phyloP scores from a whole-genome alignment of 2,797 vertebrate species.

The Acanthiza pusilla region DNA sequence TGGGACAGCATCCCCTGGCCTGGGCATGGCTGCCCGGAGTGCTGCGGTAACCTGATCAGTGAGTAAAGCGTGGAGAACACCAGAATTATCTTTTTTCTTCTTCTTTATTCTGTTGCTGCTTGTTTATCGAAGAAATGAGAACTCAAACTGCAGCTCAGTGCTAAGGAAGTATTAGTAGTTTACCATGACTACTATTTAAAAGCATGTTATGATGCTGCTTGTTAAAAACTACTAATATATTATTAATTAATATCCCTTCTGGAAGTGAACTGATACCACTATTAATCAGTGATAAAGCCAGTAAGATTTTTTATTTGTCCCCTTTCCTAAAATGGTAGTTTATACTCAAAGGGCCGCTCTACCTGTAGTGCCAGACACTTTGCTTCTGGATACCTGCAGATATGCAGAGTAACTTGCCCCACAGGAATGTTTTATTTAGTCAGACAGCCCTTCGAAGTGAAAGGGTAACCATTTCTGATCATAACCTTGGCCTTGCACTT shows the following conservation, averaged over 20 bases:
- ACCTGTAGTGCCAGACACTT: not conserved
- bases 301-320: not conserved
- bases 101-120: slow-evolving; percentile 30
- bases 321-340: not conserved
- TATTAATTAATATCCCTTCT: slow-evolving; percentile 57
- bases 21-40: not conserved
- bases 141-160: slow-evolving; percentile 55
- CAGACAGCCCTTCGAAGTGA: slow-evolving; percentile 69
- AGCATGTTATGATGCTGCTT: slow-evolving; percentile 45
- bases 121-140: slow-evolving; percentile 53
- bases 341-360: not conserved
- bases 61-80: not conserved
- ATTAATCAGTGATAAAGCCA: slow-evolving; percentile 44
- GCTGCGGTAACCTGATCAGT: not conserved
- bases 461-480: slow-evolving; percentile 76
- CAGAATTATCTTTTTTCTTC: slow-evolving; percentile 3
- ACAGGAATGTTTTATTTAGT: slow-evolving; percentile 68
- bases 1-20: not conserved
- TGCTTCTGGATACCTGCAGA: slow-evolving; percentile 31
- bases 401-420: slow-evolving; percentile 51
- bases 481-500: slow-evolving; percentile 77
- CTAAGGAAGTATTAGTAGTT: slow-evolving; percentile 56
- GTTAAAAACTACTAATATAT: slow-evolving; percentile 51
- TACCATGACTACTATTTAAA: slow-evolving; percentile 48
- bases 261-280: slow-evolving; percentile 59